Evolutionary conservation across 1,140 invertebrate genomes (phyloP).

Genomic region (Atta texana): DNA sequence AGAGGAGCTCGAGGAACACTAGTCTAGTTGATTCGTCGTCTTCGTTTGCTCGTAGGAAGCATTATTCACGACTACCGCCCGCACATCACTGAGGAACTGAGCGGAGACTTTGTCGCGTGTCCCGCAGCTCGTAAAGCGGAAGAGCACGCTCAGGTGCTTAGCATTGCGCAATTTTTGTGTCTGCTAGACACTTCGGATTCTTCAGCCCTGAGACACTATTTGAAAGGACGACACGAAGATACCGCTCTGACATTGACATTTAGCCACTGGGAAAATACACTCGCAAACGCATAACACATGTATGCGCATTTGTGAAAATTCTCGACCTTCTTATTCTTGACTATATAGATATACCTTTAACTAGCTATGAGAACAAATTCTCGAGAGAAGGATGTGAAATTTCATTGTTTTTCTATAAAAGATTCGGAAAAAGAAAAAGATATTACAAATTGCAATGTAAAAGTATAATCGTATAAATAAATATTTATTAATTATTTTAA

Average conservation of each 20-base stretch:
- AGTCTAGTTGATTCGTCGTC: conserved; percentile 1
- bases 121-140: conserved; percentile 81
- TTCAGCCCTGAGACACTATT: neutral
- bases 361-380: neutral
- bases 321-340: conserved; percentile 14
- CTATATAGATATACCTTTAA: neutral
- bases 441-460: neutral
- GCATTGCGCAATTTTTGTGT: conserved; percentile 72
- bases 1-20: neutral
- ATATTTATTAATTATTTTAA: neutral
- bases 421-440: neutral
- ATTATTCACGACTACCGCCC: conserved; percentile 67
- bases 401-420: neutral
- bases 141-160: conserved; percentile 82
- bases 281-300: neutral
- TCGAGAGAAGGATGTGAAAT: neutral
- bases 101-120: conserved; percentile 80
- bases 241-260: conserved; percentile 25
- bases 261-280: conserved; percentile 7
- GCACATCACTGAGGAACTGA: conserved; percentile 77
- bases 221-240: conserved; percentile 9
- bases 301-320: neutral
- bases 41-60: conserved; percentile 20
- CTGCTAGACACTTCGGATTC: conserved; percentile 48
- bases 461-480: neutral